Evolutionary conservation across 2,888 invertebrate genomes (phyloP), one percentile per base, ranked within the genome.

Genomic region (Dryadula phaetusa): DNA sequence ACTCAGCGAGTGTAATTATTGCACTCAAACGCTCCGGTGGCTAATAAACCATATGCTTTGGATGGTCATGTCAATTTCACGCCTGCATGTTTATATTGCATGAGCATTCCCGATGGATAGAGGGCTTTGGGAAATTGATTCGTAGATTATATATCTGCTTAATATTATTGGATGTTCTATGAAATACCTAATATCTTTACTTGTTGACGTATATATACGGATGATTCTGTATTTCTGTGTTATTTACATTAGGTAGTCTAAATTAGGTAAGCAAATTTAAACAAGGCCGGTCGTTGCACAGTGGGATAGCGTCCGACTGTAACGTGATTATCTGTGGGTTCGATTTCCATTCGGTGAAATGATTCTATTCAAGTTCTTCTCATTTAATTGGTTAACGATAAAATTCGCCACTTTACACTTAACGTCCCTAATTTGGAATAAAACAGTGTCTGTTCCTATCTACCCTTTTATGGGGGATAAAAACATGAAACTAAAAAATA

Each of bases 51-150:
- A 49, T 40, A 20, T 49, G 64, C 58, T 58, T 49, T 28, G 25
- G 64, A 65, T 40, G 37, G 58, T 58, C 25, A 12, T 32, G 64
- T 58, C 64, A 60, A 58, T 58, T 65, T 65, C 58, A 65, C 58
- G 64, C 64, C 20, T 49, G 25, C 46, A 20, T 28, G 58, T 60
- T 60, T 65, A 40, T 60, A 49, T 37, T 56, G 56, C 22, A 40
- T 40, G 40, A 10, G n/a, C 47, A 58, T 58, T 25, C 18, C 7
- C 8, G 20, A 40, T 49, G 47, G 37, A 47, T 40, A 25, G 32
- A 44, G 7, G 18, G 28, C 14, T 58, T 47, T 40, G 22, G 16
- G 22, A 56, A 64, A 34, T 46, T 37, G 8, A 56, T 56, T 56
- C 52, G 10, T 52, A 32, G 10, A 32, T 18, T 28, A 28, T 16